These are phyloP conservation scores for Yponomeuta plumbellus DNA, from an alignment of 2,888 invertebrate species.

Conservation along the genomic window DNA sequence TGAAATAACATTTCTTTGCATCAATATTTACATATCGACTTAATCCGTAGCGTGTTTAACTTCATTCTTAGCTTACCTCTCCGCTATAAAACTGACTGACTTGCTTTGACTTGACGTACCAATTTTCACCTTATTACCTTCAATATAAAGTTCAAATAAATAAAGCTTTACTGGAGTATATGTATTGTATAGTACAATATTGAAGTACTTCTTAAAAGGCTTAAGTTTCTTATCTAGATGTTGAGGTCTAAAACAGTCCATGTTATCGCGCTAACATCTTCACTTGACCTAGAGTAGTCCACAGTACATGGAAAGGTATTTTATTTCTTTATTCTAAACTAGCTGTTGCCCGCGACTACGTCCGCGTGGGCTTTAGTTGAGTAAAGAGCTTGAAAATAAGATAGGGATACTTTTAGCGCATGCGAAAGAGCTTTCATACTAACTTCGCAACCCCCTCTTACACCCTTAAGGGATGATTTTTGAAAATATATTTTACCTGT, in stretches of 20 bases:
- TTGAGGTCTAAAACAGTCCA: conserved; percentile 48
- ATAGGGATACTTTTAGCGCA: no score
- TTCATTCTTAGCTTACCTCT: conserved; percentile 9
- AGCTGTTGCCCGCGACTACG: no score
- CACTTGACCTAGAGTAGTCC: not conserved
- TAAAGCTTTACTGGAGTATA: not conserved
- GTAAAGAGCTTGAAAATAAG: no score
- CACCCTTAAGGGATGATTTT: no score
- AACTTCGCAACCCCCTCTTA: no score
- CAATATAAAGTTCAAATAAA: not conserved
- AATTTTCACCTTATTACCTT: not conserved
- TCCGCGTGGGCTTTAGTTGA: no score
- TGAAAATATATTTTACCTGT: no score
- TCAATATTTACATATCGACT: conserved; percentile 11
- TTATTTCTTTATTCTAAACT: no score
- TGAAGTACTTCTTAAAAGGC: conserved; percentile 50
- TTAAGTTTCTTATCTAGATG: conserved; percentile 54
- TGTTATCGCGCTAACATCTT: conserved; percentile 40
- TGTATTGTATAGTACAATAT: conserved; percentile 36
- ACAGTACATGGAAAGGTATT: not conserved
- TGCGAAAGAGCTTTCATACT: no score
- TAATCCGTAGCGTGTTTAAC: conserved; percentile 8
- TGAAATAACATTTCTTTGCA: conserved; percentile 12
- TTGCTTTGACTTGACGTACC: not conserved
- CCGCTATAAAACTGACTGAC: not conserved